Percentiles rank a stretch among this genome's conserved stretches.
These are phyloP conservation scores for Peromyscus aztecus DNA, from an alignment of 2,797 vertebrate genomes.

Conservation along the genomic window DNA sequence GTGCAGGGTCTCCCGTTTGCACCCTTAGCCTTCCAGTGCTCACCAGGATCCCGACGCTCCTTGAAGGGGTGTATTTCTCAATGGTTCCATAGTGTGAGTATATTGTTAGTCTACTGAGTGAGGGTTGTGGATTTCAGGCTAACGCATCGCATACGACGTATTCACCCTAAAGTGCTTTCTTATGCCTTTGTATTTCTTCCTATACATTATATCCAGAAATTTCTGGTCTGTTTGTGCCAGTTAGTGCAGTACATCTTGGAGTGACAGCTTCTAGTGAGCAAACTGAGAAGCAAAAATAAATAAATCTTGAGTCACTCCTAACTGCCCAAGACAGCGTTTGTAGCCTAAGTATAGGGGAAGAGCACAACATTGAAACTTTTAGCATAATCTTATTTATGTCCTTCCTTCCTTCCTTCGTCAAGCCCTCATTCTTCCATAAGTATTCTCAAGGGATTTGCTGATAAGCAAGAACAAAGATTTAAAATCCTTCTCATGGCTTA, in stretches of 20 bases:
- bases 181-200: neutral
- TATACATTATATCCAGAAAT: neutral
- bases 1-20: neutral
- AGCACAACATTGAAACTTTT: neutral
- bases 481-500: neutral
- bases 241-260: neutral
- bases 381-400: neutral
- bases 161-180: neutral
- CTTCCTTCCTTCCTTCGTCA: neutral
- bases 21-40: neutral
- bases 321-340: neutral
- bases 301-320: neutral
- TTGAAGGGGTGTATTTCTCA: neutral
- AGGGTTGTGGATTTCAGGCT: neutral
- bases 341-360: neutral
- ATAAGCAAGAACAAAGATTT: slow-evolving; percentile 37
- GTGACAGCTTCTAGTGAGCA: neutral
- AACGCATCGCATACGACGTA: neutral
- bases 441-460: neutral
- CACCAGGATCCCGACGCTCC: neutral
- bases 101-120: neutral
- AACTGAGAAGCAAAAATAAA: neutral
- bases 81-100: neutral
- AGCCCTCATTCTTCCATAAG: neutral
- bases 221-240: no score